Conservation (phyloP, 1,140 invertebrate genomes). For the Hyposmocoma kahamanoa region DNA sequence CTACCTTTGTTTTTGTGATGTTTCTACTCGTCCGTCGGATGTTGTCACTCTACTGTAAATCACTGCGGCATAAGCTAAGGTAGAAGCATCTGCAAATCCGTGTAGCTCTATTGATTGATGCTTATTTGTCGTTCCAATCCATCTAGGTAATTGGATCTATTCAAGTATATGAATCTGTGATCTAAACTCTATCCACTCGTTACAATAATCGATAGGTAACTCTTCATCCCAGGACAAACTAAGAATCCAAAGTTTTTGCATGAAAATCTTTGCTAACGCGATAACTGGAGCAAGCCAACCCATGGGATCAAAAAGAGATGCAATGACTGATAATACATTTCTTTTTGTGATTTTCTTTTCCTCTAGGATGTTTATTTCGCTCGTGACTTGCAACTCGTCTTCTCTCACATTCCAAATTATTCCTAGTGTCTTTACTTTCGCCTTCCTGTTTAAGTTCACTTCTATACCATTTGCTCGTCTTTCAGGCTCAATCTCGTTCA, state of each 20-base stretch:
- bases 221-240: conserved; percentile 16
- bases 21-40: background rate
- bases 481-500: background rate
- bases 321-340: conserved; percentile 14
- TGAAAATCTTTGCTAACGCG: conserved; percentile 17
- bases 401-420: background rate
- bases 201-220: conserved; percentile 7
- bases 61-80: conserved; percentile 19
- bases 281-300: conserved; percentile 18
- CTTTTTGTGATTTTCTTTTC: conserved; percentile 13
- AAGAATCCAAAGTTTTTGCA: conserved; percentile 18
- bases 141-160: background rate
- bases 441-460: background rate
- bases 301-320: conserved; percentile 18
- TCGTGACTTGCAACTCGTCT: background rate
- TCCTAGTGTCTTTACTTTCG: background rate
- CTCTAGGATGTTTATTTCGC: background rate
- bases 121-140: background rate
- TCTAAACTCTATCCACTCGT: background rate
- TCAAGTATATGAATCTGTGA: background rate
- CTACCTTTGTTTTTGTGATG: background rate
- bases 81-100: conserved; percentile 30
- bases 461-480: background rate
- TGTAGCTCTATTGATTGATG: background rate
- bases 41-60: background rate